Base-by-base conservation (phyloP, 2,113 vertebrate species). In the Gasterosteus nipponicus region DNA sequence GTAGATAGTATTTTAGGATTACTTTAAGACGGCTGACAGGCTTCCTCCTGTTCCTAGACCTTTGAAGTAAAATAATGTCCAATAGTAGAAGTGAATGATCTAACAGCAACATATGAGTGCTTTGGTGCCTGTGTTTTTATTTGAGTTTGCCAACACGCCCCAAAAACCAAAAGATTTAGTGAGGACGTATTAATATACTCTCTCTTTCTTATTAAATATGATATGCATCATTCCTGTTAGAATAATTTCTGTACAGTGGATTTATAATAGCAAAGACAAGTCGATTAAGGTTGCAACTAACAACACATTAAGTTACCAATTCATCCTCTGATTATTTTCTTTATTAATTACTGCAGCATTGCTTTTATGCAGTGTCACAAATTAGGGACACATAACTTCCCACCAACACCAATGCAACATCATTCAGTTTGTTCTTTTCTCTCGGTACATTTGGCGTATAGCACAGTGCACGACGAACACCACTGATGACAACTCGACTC, bases 31-130 rank as follows among this genome's bases (percentile, higher is more conserved):
- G 29, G 39, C 58, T 75, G 5, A 1, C 2, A 59, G 7, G 3
- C 49, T 73, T 76, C 47, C 29, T 58, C 66, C 58, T 77, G 75
- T 75, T 67, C 29, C 31, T 51, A 87, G 29, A 70, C 67, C 67
- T 80, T 65, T 22, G 31, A 70, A 74, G 79, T 62, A 73, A 71
- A 39, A 46, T 47, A 19, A 38, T 1, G 16, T 84, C 85, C 75
- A 82, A 83, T 65, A 81, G 78, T 77, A 53, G 58, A 19, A 1
- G 71, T 42, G 15, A 84, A 72, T 41, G 86, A 87, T 87, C 80
- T 71, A 80, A 75, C 70, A 75, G 83, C 80, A 89, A 86, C 86
- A 89, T 80, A 84, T 88, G 82, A 75, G 39, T 53, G 56, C 51
- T 69, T 60, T 31, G 56, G 18, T 56, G 68, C 70, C 26, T 56